Base-by-base conservation (phyloP, 2,797 vertebrate genomes). In the Chrosomus eos region DNA sequence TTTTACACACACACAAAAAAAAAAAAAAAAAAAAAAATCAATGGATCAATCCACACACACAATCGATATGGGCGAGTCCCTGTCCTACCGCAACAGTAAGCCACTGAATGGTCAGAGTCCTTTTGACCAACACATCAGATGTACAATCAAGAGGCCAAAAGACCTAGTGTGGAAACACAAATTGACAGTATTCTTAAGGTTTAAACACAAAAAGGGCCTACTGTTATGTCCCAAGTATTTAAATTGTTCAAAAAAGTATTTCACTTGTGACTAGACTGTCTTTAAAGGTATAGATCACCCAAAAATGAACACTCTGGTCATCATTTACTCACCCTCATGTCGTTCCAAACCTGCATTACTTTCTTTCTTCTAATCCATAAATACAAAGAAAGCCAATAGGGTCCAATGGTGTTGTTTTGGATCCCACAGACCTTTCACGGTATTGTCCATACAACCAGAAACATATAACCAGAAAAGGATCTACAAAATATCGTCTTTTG, bases 21-120 rank as follows among this genome's bases (percentile, higher is more conserved):
- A 36, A 67, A 5, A 21, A 16, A 75, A 36, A 67, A 5, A 60
- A 43, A 73, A 9, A 23, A 40, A 84, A 79, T 83, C 82, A 43
- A 76, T 76, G 23, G 40, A 70, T n/a, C n/a, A n/a, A n/a, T n/a
- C n/a, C 48, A 83, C n/a, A n/a, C 40, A 73, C 28, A 72, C 10
- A 38, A 62, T 72, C 83, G 36, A 84, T 84, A 72, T 48, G 40
- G 16, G 23, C 1, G 4, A 62, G 21, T 82, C 40, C 81, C 28
- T 83, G 60, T 48, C 43, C 36, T 11, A 67, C 43, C 28, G 16
- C 71, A 66, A 74, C 7, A 60, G 23, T 33, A 9, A 36, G 31
- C 64, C 53, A 60, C 72, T 40, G 31, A 55, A 78, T 36, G 21
- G 28, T 64, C 40, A 62, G 36, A 36, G 74, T 26, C 58, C 19